Evolutionary conservation across 2,113 vertebrate species (phyloP), one percentile per base, ranked within the genome.

Genomic region (Mormyrus iriodes): DNA sequence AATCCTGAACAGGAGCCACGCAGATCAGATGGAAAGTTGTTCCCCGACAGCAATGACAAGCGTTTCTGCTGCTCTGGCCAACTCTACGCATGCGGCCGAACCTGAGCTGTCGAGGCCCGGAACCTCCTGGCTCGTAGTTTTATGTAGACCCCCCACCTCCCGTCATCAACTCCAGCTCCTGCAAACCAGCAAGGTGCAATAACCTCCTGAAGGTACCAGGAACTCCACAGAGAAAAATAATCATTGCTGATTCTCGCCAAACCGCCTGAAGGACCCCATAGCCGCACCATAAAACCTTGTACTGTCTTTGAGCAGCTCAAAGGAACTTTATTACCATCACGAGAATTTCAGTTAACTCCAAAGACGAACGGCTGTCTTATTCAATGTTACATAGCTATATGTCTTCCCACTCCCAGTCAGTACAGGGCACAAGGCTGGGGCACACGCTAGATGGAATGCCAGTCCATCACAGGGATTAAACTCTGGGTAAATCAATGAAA

Each of bases 261-360:
- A 88, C 73, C 82, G 79, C 73, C 31, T 76, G 35, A 91, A n/a
- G 84, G 48, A 83, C 53, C 19, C 51, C 24, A 8, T 91, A 65
- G 48, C 82, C 24, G 39, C 85, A 55, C 49, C 89, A 13, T 12
- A 89, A 79, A 86, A n/a, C 61, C 85, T 49, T 65, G 55, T 24
- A 79, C 46, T 27, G 31, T 39, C 85, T 49, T 13, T 12, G 24
- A n/a, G 49, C 27, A 3, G 42, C 65, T 17, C 46, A 15, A 15
- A 19, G 76, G 76, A 21, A 1, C 39, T 83, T 83, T 44, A 42
- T 69, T 31, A 69, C 65, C 10, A n/a, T n/a, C 6, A 65, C 2
- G 61, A 69, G 10, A 73, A 35, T 73, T 73, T 35, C 69, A 76
- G 69, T 35, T 76, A 17, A 15, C 31, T 4, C 69, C 31, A 73